A percentile compares a stretch with the other conserved stretches of the same genome.
Conservation (phyloP, 2,888 invertebrate genomes). For the Sturmia bella region DNA sequence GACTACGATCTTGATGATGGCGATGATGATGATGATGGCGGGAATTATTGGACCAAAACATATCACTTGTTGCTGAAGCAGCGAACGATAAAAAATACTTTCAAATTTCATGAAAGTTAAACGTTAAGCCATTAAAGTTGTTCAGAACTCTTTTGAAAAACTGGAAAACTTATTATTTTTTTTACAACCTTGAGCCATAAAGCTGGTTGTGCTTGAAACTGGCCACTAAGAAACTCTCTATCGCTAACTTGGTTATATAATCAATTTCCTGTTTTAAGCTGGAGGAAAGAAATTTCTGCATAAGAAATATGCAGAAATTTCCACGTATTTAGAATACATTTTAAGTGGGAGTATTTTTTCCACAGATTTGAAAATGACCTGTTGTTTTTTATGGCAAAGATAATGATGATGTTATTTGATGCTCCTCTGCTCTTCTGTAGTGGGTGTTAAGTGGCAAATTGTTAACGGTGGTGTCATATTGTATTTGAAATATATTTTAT, state of each 20-base stretch:
- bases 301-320: not conserved
- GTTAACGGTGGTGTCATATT: conserved; percentile 54
- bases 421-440: not conserved
- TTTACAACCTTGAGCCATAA: conserved; percentile 61
- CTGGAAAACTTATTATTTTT: conserved; percentile 9
- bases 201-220: not conserved
- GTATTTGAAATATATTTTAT: too few relatives aligned
- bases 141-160: conserved; percentile 16
- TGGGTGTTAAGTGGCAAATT: conserved; percentile 66
- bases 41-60: conserved; percentile 32
- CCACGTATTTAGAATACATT: not conserved
- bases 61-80: conserved; percentile 49
- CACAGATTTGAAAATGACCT: not conserved
- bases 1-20: not conserved
- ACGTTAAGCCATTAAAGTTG: conserved; percentile 43
- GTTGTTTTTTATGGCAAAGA: conserved; percentile 15
- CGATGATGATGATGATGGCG: conserved; percentile 11
- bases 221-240: conserved; percentile 32
- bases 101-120: conserved; percentile 49
- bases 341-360: conserved; percentile 38
- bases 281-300: not conserved
- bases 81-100: conserved; percentile 36
- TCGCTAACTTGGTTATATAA: conserved; percentile 25
- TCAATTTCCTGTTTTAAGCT: conserved; percentile 53
- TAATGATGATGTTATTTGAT: conserved; percentile 34